Base-by-base conservation (phyloP, 2,888 invertebrate genomes). In the Ophion obscuratus region DNA sequence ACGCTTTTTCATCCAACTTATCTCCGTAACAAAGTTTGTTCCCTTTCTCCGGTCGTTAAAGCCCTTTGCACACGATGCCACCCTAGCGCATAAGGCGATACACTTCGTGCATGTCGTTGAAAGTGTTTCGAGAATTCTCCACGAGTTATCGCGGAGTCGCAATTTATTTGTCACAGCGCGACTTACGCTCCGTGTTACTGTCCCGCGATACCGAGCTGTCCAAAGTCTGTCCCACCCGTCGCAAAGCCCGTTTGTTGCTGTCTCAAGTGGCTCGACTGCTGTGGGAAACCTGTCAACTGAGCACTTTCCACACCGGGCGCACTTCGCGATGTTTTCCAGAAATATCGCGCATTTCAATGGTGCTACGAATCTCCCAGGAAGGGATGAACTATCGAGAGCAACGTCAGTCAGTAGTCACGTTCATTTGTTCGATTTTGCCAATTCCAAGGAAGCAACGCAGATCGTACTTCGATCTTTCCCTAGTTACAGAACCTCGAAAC, bases 101-200 rank as follows among this genome's bases (percentile, higher is more conserved):
- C 40, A 40, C 40, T 40, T 40, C 40, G 40, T 40, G 7, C 7
- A 40, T 7, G 40, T 40, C 40, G 40, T 40, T 53, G n/a, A 27
- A 57, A 80, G 24, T 40, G 10, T 62, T 27, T 64, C 59, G 67
- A 64, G 47, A 61, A 68, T 66, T 84, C 64, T 67, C 53, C 20
- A 62, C 11, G 57, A 73, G 47, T 66, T 70, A 31, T 53, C 71
- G 36, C n/a, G 10, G 17, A 53, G 14, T 24, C 2, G 20, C 10
- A 53, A 75, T 66, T 74, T 64, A 47, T 83, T 80, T 70, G 66
- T 47, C 44, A 85, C 86, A 92, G 91, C 77, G 87, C 90, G 9
- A 88, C 86, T 64, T 92, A 91, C 83, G 86, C 88, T 47, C 89
- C 90, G 31, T 90, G 90, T 81, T 92, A 90, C 85, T 89, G 88